A percentile compares a stretch with the other conserved stretches of the same genome.
Conservation (phyloP, 2,888 invertebrate species). For the Allacma fusca region DNA sequence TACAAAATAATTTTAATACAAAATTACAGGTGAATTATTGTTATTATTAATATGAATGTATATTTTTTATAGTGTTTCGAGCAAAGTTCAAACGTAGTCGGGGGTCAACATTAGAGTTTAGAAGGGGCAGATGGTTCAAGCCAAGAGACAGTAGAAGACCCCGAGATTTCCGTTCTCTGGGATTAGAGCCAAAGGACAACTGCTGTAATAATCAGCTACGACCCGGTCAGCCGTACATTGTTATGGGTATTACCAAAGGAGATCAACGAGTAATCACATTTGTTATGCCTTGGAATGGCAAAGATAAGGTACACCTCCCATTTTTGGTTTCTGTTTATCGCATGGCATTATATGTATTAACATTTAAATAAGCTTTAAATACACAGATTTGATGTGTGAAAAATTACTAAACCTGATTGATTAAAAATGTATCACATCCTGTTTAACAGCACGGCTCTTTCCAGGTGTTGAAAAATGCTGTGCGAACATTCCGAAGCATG, state of each 20-base stretch:
- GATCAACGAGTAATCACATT: conserved; percentile 64
- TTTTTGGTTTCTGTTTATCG: not conserved
- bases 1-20: not conserved
- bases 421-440: conserved; percentile 13
- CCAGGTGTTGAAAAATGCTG: conserved; percentile 64
- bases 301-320: conserved; percentile 61
- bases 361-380: no score
- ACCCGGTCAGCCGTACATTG: conserved; percentile 63
- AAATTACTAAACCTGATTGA: conserved; percentile 14
- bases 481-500: conserved; percentile 64
- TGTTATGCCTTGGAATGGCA: conserved; percentile 65
- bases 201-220: conserved; percentile 64
- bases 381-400: not conserved
- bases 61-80: conserved; percentile 63
- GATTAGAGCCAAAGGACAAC: conserved; percentile 63
- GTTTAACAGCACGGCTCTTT: conserved; percentile 45
- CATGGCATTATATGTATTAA: no score
- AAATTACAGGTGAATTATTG: not conserved
- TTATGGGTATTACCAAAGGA: conserved; percentile 64
- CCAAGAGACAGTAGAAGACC: conserved; percentile 62
- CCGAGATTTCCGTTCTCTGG: conserved; percentile 62
- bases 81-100: conserved; percentile 64
- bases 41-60: not conserved
- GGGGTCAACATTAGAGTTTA: conserved; percentile 63
- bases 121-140: conserved; percentile 63